A percentile compares a stretch with the other conserved stretches of the same genome.
Evolutionary conservation across 2,113 vertebrate genomes (phyloP).

Genomic region (Ammodytes marinus): DNA sequence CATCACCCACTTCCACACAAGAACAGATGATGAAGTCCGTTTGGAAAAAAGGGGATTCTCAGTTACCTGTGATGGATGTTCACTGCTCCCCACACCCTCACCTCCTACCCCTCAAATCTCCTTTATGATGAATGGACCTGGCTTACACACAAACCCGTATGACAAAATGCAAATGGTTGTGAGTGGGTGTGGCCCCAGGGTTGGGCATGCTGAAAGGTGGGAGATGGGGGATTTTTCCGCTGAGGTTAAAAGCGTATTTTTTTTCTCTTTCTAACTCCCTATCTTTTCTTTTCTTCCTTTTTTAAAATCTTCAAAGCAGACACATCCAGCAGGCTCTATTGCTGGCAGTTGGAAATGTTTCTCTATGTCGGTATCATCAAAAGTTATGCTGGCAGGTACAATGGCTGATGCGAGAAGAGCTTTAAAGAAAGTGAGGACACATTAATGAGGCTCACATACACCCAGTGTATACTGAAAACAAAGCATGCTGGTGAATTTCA

Average conservation of each 20-base stretch:
- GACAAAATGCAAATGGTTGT: conserved; percentile 36
- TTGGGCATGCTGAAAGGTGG: neutral
- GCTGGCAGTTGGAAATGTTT: conserved; percentile 45
- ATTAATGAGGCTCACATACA: conserved; percentile 39
- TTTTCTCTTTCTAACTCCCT: neutral
- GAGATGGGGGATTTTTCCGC: neutral
- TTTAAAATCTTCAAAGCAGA: conserved; percentile 57
- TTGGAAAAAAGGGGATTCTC: conserved; percentile 36
- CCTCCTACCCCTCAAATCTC: neutral
- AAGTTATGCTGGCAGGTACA: conserved; percentile 47
- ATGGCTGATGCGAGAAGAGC: conserved; percentile 40
- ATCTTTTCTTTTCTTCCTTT: conserved; percentile 23
- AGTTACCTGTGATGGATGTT: conserved; percentile 28
- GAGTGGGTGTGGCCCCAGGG: conserved; percentile 31
- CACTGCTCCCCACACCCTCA: neutral
- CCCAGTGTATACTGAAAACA: neutral
- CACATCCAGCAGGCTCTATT: conserved; percentile 38
- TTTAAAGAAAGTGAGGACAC: conserved; percentile 39
- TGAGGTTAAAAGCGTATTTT: neutral
- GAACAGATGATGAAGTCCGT: conserved; percentile 44
- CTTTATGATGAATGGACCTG: conserved; percentile 43
- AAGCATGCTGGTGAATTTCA: conserved; percentile 5
- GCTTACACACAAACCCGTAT: neutral
- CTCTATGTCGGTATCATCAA: conserved; percentile 55
- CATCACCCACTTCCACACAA: conserved; percentile 3